Percentiles rank a stretch among this genome's conserved stretches.
These are phyloP conservation scores for Macropis europaea DNA, from an alignment of 2,888 invertebrate genomes.

Conservation along the genomic window DNA sequence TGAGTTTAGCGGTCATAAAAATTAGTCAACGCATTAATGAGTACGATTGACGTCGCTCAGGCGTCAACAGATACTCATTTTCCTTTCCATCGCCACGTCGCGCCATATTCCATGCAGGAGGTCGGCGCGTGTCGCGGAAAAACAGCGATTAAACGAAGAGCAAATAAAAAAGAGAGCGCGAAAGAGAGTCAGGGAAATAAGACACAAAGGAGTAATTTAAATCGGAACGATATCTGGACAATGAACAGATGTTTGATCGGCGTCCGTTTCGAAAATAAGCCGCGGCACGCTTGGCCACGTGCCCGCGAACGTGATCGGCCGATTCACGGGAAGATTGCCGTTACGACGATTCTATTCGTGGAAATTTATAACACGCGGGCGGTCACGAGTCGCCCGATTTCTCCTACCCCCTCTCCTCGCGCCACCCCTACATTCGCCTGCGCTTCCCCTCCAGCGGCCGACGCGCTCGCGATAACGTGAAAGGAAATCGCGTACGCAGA, in stretches of 20 bases:
- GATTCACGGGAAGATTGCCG: constrained; percentile 7
- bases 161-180: too few species aligned
- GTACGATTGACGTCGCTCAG: too few species aligned
- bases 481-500: constrained; percentile 35
- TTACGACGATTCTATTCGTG: constrained; percentile 31
- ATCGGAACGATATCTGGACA: neutral
- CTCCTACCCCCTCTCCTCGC: neutral
- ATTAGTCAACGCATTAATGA: too few species aligned
- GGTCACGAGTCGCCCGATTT: neutral
- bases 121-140: too few species aligned
- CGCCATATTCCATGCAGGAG: too few species aligned
- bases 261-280: constrained; percentile 20
- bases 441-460: neutral
- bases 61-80: too few species aligned
- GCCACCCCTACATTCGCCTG: neutral
- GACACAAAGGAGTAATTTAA: too few species aligned
- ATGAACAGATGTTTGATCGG: constrained; percentile 16
- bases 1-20: too few species aligned
- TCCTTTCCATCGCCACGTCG: too few species aligned
- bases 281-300: constrained; percentile 50
- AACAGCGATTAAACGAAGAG: too few species aligned
- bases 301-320: constrained; percentile 47
- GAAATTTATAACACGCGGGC: constrained; percentile 37
- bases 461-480: neutral
- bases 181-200: too few species aligned